Evolutionary conservation across 2,113 vertebrate species (phyloP), one percentile per base, ranked within the genome.

Genomic region (Tiliqua scincoides): DNA sequence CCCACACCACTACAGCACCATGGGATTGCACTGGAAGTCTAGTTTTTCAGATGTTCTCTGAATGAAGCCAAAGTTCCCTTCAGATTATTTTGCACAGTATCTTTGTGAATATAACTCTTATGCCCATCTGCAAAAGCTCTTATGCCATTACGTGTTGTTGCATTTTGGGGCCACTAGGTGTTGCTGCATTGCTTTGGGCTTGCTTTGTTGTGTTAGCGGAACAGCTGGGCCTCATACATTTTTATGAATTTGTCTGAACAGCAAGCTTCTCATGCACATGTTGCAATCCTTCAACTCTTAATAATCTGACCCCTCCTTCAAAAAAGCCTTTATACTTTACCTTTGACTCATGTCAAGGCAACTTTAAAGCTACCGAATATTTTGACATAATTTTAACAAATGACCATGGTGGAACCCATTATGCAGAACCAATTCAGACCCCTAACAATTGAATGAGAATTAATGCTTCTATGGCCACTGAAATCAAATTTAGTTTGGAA

Each of bases 241-340:
- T 88, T 84, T 35, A 23, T 37, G 68, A 78, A 52, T 77, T 88
- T 79, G 54, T 1, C 23, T n/a, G 75, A 70, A 57, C 59, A 63
- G 59, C 25, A 25, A 67, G 37, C 54, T 62, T 14, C 17, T 62
- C 23, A 17, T 74, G 62, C 57, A 83, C 27, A 18, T 77, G 40
- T 78, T 79, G 67, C 74, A 73, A n/a, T 37, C 61, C 14, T 86
- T 32, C 75, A 78, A 23, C 54, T 79, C 72, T 84, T 88, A 48
- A 80, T 86, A 86, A 52, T 80, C 35, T 80, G 77, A 86, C 57
- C 54, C 27, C 43, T 61, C 48, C 43, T 72, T 79, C 27, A 4
- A 32, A 79, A 54, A 84, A 65, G 32, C 75, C 5, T 11, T 57
- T 73, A 67, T 73, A 54, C 48, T 37, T 62, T 37, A 30, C n/a